phyloP scores from a whole-genome alignment of 2,888 invertebrate species.

The Ptychoptera albimana region DNA sequence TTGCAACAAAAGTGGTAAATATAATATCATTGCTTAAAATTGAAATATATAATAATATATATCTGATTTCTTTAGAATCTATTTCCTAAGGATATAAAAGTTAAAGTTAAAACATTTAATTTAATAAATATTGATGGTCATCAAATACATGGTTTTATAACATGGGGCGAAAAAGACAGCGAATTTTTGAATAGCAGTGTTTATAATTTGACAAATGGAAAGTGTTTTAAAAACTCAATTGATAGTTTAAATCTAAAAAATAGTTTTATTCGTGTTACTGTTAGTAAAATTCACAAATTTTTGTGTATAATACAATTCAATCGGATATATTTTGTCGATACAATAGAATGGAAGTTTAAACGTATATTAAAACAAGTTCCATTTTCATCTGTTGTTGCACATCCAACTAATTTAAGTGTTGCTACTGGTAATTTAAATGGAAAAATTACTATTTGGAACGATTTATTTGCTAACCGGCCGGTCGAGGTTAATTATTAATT shows the following conservation, averaged over 20 bases:
- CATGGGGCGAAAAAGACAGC: neutral
- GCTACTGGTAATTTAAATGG: neutral
- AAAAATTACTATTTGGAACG: neutral
- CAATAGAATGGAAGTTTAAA: too few relatives aligned
- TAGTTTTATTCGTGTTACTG: neutral
- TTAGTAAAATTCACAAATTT: neutral
- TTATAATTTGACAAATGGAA: conserved; percentile 15
- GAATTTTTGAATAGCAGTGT: neutral
- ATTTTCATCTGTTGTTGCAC: neutral
- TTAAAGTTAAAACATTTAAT: conserved; percentile 16
- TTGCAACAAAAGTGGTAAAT: conserved; percentile 32
- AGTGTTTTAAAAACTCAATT: neutral
- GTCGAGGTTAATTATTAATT: neutral
- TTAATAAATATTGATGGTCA: conserved; percentile 15
- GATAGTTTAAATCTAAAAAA: neutral
- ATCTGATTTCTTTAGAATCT: conserved; percentile 13
- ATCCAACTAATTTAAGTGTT: neutral
- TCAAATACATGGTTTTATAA: neutral
- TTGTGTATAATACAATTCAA: too few relatives aligned
- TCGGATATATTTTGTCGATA: too few relatives aligned
- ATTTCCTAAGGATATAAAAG: neutral
- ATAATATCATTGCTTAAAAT: too few relatives aligned
- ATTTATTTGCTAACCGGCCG: neutral
- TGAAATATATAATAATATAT: conserved; percentile 1
- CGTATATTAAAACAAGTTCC: too few relatives aligned